phyloP scores from a whole-genome alignment of 1,140 invertebrate species.

The Tachypleus tridentatus region DNA sequence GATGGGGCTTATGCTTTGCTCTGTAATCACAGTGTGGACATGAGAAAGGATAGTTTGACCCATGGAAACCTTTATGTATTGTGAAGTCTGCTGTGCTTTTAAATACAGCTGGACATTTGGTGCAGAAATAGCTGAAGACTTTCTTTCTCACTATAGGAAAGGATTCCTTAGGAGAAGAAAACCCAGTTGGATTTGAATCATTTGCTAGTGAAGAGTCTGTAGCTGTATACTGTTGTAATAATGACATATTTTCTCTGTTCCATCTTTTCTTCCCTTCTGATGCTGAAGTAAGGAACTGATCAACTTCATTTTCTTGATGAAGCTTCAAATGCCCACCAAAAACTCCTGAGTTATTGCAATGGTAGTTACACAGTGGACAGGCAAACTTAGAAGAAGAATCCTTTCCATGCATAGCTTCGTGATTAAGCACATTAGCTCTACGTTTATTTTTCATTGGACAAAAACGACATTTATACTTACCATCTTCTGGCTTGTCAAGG shows the following conservation, averaged over 20 bases:
- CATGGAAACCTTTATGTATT: conserved; percentile 22
- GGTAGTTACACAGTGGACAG: conserved; percentile 69
- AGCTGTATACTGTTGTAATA: conserved; percentile 1
- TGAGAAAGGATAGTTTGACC: conserved; percentile 16
- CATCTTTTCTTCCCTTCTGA: conserved; percentile 8
- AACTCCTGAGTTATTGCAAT: conserved; percentile 57
- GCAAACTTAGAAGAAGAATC: conserved; percentile 20
- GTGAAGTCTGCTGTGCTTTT: conserved; percentile 19
- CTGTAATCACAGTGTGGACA: conserved; percentile 25
- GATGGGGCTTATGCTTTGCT: conserved; percentile 24
- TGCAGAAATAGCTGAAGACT: conserved; percentile 22
- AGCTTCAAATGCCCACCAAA: conserved; percentile 64
- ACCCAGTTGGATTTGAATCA: conserved; percentile 1
- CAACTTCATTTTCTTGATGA: conserved; percentile 41
- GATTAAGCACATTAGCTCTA: conserved; percentile 60
- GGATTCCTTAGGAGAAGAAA: background rate
- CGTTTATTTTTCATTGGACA: conserved; percentile 67
- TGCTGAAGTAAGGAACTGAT: conserved; percentile 9
- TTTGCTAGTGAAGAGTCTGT: background rate
- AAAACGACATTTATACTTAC: conserved; percentile 71
- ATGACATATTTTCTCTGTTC: conserved; percentile 6
- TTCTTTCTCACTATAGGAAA: conserved; percentile 1
- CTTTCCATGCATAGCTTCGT: conserved; percentile 68
- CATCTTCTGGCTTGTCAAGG: no score
- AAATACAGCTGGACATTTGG: conserved; percentile 23